Percentiles rank a stretch among this genome's conserved stretches.
phyloP scores from a whole-genome alignment of 1,140 invertebrate genomes.

The Babylonia areolata region DNA sequence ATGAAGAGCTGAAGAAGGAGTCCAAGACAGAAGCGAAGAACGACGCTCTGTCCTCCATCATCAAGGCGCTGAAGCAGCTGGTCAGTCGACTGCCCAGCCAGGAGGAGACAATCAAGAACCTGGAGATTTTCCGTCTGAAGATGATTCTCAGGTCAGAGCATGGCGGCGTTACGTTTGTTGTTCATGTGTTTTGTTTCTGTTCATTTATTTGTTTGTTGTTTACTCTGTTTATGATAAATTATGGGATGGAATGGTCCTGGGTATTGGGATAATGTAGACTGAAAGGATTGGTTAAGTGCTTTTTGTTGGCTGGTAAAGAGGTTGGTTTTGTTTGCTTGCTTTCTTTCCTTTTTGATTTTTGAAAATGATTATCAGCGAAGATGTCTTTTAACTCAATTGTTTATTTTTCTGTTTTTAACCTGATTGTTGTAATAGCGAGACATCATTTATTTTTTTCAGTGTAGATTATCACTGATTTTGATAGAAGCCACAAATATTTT shows the following conservation, averaged over 20 bases:
- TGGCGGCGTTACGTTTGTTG: background rate
- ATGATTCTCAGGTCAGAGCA: conserved; percentile 87
- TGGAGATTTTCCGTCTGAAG: conserved; percentile 96
- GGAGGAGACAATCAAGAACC: conserved; percentile 89
- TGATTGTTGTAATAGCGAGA: no score
- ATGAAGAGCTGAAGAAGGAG: conserved; percentile 97
- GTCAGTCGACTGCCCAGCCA: conserved; percentile 87
- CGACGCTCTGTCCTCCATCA: conserved; percentile 82
- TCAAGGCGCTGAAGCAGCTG: conserved; percentile 88
- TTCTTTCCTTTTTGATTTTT: no score
- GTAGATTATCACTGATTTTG: no score
- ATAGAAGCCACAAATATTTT: no score
- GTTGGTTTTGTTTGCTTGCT: no score
- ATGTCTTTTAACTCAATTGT: no score
- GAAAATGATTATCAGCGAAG: no score
- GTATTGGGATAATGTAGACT: no score
- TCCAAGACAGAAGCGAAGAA: conserved; percentile 85
- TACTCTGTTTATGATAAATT: background rate
- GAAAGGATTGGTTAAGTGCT: no score
- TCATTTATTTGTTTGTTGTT: background rate
- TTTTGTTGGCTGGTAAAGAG: no score
- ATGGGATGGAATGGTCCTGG: background rate
- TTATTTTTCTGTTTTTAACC: no score
- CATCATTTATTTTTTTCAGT: no score
- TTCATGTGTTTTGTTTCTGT: background rate